Evolutionary conservation across 2,113 vertebrate species (phyloP), one percentile per base, ranked within the genome.

Genomic region (Oxyura jamaicensis): DNA sequence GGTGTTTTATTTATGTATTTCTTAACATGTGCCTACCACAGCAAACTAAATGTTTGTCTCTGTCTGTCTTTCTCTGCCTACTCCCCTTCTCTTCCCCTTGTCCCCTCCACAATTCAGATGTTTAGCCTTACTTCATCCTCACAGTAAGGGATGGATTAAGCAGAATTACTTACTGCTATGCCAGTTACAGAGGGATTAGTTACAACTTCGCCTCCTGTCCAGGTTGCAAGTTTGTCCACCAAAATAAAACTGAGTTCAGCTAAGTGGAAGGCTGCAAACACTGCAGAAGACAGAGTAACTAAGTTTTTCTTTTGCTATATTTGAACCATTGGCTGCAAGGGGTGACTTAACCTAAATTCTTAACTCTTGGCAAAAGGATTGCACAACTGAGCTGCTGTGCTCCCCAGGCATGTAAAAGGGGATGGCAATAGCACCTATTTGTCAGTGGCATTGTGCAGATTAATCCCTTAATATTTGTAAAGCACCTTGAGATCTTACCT

Each of bases 81-180:
- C 42, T 69, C 56, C 44, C 28, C 13, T 44, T 18, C 50, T 91
- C 48, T 95, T 75, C 39, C 69, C 53, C 88, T 67, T 78, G 63
- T 87, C 44, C 42, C 58, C 56, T 65, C 78, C 83, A 80, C 85
- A 93, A 95, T 75, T 88, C 83, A 68, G 8, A 86, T 90, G 91
- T 88, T 96, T 78, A 90, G 83, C 62, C 66, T 88, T 56, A 86
- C 84, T 96, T 90, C 91, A 91, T 84, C 95, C 92, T 93, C 94
- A 83, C 81, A 97, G 90, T 80, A 86, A 96, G 94, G 78, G 92
- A 91, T 76, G 90, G 94, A 95, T 95, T 97, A 96, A 88, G 68
- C 72, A 90, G 90, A 95, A 95, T 93, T 97, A 95, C 67, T 91
- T 90, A 94, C 86, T 91, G 95, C 75, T 71, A 95, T 29, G 80